Conservation (phyloP, 1,140 invertebrate species). For the Medauroidea extradentata region DNA sequence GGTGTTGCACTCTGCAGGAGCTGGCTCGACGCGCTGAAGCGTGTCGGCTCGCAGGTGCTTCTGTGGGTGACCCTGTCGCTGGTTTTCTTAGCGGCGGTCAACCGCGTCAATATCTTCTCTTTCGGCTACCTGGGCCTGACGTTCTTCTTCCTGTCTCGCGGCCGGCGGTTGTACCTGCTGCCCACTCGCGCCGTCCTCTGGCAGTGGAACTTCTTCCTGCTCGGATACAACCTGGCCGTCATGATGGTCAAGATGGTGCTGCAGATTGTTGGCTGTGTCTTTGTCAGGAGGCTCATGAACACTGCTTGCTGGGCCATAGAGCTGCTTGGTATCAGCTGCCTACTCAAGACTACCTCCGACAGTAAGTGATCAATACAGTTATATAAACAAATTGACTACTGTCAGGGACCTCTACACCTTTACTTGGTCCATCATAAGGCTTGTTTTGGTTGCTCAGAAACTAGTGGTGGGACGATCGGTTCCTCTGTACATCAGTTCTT, state of each 20-base stretch:
- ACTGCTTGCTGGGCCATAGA: slow-evolving; percentile 85
- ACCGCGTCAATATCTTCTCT: slow-evolving; percentile 88
- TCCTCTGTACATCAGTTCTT: too few species aligned
- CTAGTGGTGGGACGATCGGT: too few species aligned
- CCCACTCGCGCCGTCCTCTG: slow-evolving; percentile 50
- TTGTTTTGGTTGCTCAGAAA: too few species aligned
- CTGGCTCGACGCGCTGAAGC: slow-evolving; percentile 83
- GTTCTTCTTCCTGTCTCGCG: slow-evolving; percentile 96
- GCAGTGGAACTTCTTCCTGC: slow-evolving; percentile 73
- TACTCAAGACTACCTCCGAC: too few species aligned
- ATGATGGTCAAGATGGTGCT: slow-evolving; percentile 81
- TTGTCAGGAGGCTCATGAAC: slow-evolving; percentile 54
- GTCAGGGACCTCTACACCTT: too few species aligned
- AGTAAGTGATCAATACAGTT: too few species aligned
- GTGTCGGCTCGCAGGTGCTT: slow-evolving; percentile 75
- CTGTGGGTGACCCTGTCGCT: slow-evolving; percentile 94
- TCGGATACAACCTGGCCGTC: slow-evolving; percentile 86
- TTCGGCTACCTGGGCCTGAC: slow-evolving; percentile 92
- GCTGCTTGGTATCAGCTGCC: slow-evolving; percentile 15
- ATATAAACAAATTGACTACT: too few species aligned
- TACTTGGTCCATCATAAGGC: too few species aligned
- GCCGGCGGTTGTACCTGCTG: slow-evolving; percentile 88
- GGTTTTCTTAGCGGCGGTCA: slow-evolving; percentile 91
- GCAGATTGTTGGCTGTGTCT: slow-evolving; percentile 87
- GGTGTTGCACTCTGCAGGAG: slow-evolving; percentile 45